Percentiles rank a stretch among this genome's conserved stretches.
Evolutionary conservation across 2,888 invertebrate species (phyloP).

Genomic region (Tipula confusa): DNA sequence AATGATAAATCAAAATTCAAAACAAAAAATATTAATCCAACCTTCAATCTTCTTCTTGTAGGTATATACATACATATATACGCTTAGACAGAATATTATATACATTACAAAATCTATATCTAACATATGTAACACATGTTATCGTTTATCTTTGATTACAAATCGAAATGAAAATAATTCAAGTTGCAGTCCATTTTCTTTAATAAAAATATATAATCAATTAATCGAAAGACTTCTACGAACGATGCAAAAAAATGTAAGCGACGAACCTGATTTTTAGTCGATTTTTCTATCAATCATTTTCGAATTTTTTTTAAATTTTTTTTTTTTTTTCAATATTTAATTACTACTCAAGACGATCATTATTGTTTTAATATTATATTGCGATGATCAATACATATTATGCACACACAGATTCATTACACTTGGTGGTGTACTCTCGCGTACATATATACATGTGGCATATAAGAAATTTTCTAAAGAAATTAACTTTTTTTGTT

Average conservation of each 20-base stretch:
- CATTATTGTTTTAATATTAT: background rate
- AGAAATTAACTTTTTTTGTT: background rate
- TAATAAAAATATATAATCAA: conserved; percentile 1
- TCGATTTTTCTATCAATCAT: background rate
- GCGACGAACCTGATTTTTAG: conserved; percentile 7
- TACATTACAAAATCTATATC: background rate
- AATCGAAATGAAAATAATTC: background rate
- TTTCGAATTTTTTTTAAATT: background rate
- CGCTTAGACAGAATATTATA: background rate
- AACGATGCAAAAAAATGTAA: background rate
- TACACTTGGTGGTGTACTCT: too few species aligned
- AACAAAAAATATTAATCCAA: conserved; percentile 3
- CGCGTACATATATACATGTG: background rate
- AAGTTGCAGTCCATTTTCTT: background rate
- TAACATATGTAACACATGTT: conserved; percentile 12
- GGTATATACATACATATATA: background rate
- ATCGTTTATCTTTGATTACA: background rate
- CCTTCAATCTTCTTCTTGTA: background rate
- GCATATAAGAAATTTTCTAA: background rate
- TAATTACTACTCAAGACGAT: conserved; percentile 20
- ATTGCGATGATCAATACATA: background rate
- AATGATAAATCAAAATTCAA: background rate
- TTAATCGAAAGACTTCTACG: background rate
- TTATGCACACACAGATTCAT: conserved; percentile 1
- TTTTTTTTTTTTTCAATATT: background rate